A percentile compares a stretch with the other conserved stretches of the same genome.
Evolutionary conservation across 2,113 vertebrate genomes (phyloP).

Genomic region (Collichthys lucidus): DNA sequence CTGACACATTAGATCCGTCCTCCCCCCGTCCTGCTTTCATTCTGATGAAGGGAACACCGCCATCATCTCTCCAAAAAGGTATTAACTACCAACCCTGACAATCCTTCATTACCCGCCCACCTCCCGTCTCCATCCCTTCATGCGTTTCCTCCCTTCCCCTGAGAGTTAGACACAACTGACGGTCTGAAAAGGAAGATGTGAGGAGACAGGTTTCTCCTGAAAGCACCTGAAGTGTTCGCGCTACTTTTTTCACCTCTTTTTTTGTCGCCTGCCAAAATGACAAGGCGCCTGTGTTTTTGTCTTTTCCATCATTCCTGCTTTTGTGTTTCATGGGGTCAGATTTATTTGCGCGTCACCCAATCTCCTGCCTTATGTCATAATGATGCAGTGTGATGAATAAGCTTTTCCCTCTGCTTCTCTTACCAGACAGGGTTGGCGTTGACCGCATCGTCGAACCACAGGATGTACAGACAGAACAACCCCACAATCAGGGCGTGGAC

Average conservation of each 20-base stretch:
- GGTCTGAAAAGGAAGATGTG: constrained; percentile 54
- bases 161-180: constrained; percentile 18
- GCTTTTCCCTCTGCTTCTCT: constrained; percentile 61
- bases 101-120: constrained; percentile 14
- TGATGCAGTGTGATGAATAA: neutral
- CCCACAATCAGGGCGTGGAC: constrained; percentile 86
- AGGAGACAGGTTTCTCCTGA: constrained; percentile 52
- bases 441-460: constrained; percentile 85
- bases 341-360: neutral
- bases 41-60: constrained; percentile 28
- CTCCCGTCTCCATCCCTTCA: constrained; percentile 27
- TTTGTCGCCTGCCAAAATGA: constrained; percentile 10
- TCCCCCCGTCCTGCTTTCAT: constrained; percentile 13
- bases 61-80: too few relatives aligned
- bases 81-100: constrained; percentile 8
- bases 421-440: constrained; percentile 88
- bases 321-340: neutral
- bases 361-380: neutral
- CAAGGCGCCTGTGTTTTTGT: neutral
- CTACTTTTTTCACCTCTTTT: too few relatives aligned
- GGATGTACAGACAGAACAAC: constrained; percentile 86
- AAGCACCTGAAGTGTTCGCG: constrained; percentile 23
- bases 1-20: constrained; percentile 50
- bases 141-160: constrained; percentile 28
- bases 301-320: too few relatives aligned